These are phyloP conservation scores for Acleris sparsana DNA, from an alignment of 2,888 invertebrate genomes.

Conservation along the genomic window DNA sequence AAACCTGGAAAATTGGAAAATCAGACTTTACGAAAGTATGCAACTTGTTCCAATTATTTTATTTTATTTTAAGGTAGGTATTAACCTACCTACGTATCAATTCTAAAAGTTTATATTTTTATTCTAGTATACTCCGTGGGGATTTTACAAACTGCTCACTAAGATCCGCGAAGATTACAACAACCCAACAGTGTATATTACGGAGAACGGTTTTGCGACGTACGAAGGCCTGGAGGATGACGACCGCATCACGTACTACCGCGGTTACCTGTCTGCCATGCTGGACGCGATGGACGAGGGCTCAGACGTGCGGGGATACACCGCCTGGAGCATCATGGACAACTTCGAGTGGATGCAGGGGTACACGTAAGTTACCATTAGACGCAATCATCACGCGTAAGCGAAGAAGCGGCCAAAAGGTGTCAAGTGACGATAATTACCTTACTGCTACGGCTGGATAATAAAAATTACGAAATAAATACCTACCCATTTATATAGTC, in stretches of 20 bases:
- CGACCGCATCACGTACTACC: slow-evolving; percentile 62
- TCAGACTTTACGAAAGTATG: slow-evolving; percentile 40
- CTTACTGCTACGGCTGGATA: too few species aligned
- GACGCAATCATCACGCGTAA: too few species aligned
- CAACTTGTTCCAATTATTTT: not conserved
- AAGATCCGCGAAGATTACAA: slow-evolving; percentile 72
- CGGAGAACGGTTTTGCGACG: slow-evolving; percentile 80
- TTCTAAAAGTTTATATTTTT: not conserved
- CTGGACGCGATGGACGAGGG: slow-evolving; percentile 72
- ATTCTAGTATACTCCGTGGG: slow-evolving; percentile 76
- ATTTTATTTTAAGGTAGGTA: too few species aligned
- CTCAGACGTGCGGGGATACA: slow-evolving; percentile 75
- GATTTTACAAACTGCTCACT: slow-evolving; percentile 79
- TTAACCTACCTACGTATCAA: too few species aligned
- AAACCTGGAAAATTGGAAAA: slow-evolving; percentile 45
- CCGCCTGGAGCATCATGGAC: slow-evolving; percentile 85
- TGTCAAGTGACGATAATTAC: too few species aligned
- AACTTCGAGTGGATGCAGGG: slow-evolving; percentile 85
- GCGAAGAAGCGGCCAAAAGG: too few species aligned
- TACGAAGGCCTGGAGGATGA: slow-evolving; percentile 61
- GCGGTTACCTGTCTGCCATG: slow-evolving; percentile 63
- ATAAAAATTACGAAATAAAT: too few species aligned
- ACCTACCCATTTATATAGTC: too few species aligned
- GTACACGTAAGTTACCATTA: slow-evolving; percentile 70
- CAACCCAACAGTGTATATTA: slow-evolving; percentile 79